A percentile compares a stretch with the other conserved stretches of the same genome.
phyloP scores from a whole-genome alignment of 2,888 invertebrate species.

The Pseudeuparius sepicola region DNA sequence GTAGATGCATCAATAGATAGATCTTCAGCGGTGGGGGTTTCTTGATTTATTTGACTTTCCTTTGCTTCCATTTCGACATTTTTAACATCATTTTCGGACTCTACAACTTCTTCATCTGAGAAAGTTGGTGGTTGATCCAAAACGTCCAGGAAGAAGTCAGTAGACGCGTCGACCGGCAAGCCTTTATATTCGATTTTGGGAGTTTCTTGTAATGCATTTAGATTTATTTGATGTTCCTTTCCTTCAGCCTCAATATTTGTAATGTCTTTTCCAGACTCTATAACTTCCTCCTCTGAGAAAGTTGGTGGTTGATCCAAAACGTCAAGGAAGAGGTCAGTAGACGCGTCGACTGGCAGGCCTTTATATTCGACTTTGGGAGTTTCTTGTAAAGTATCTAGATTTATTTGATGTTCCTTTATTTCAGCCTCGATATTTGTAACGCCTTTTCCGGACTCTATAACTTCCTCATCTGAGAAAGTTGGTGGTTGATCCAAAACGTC shows the following conservation, averaged over 20 bases:
- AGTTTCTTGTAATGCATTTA: not conserved
- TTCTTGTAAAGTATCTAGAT: too few relatives aligned
- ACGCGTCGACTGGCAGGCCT: slow-evolving; percentile 27
- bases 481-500: slow-evolving; percentile 29
- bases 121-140: slow-evolving; percentile 3
- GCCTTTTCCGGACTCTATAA: not conserved
- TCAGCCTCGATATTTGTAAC: slow-evolving; percentile 8
- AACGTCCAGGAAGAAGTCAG: slow-evolving; percentile 4
- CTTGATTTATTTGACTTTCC: too few relatives aligned
- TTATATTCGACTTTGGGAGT: slow-evolving; percentile 19
- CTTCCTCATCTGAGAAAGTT: slow-evolving; percentile 27
- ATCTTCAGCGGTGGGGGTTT: too few relatives aligned
- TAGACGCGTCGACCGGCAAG: slow-evolving; percentile 8
- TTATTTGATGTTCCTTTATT: slow-evolving; percentile 7
- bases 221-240: not conserved
- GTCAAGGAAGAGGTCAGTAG: slow-evolving; percentile 33
- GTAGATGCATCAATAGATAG: slow-evolving; percentile 11
- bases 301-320: slow-evolving; percentile 31
- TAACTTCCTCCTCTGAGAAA: slow-evolving; percentile 25
- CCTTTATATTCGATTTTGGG: slow-evolving; percentile 24
- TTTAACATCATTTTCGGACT: slow-evolving; percentile 5
- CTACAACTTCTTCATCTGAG: slow-evolving; percentile 6
- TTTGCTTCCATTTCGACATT: slow-evolving; percentile 3
- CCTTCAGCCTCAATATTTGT: not conserved
- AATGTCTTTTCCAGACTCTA: too few relatives aligned